These are phyloP conservation scores for Microctonus hyperodae DNA, from an alignment of 2,888 invertebrate species.

Conservation along the genomic window DNA sequence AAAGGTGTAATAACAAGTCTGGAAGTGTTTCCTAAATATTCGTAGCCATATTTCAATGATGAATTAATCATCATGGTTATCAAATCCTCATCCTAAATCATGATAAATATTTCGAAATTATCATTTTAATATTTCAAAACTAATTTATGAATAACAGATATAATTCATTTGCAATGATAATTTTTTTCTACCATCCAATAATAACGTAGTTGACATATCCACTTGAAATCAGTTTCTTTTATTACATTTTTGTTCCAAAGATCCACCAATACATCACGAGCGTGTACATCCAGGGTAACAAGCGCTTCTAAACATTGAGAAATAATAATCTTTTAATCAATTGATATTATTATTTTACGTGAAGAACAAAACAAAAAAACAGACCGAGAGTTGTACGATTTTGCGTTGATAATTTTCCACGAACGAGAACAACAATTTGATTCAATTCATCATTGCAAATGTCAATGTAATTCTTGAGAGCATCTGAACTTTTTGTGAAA, in stretches of 20 bases:
- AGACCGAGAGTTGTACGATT: slow-evolving; percentile 86
- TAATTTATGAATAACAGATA: neutral
- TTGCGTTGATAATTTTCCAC: slow-evolving; percentile 85
- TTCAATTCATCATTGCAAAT: slow-evolving; percentile 80
- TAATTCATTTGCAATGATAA: too few relatives aligned
- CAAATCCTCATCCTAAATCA: slow-evolving; percentile 62
- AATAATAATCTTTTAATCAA: neutral
- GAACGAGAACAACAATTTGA: slow-evolving; percentile 83
- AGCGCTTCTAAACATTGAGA: slow-evolving; percentile 72
- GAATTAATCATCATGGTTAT: slow-evolving; percentile 69
- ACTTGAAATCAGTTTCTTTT: slow-evolving; percentile 85
- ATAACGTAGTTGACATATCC: slow-evolving; percentile 87
- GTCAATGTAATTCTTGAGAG: slow-evolving; percentile 72
- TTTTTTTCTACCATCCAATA: slow-evolving; percentile 88
- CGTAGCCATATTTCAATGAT: slow-evolving; percentile 74
- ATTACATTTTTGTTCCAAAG: slow-evolving; percentile 72
- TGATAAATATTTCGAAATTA: neutral
- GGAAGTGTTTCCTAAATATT: slow-evolving; percentile 90
- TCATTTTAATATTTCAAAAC: neutral
- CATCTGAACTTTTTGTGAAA: slow-evolving; percentile 67
- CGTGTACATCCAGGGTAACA: slow-evolving; percentile 93
- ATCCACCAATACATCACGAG: slow-evolving; percentile 82
- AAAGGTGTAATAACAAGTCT: slow-evolving; percentile 92
- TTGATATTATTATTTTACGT: neutral
- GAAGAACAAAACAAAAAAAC: neutral